Evolutionary conservation across 1,140 invertebrate species (phyloP), one percentile per base, ranked within the genome.

Genomic region (Drosophila bipectinata): DNA sequence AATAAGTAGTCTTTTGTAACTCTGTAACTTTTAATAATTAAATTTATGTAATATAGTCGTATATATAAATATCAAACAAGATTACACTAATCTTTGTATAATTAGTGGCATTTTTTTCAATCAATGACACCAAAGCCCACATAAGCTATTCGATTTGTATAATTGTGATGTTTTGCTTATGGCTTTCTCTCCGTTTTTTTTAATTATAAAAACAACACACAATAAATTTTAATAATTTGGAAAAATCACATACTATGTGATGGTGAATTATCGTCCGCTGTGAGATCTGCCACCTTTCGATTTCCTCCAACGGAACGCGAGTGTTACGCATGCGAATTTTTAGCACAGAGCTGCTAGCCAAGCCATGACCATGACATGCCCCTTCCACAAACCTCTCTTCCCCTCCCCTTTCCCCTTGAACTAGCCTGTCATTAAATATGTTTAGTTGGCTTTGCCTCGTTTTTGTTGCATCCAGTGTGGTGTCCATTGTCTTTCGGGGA

Each of bases 341-440:
- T 69, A 69, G 66, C 66, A 68, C 63, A 69, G 51, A 68, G 41
- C 30, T 48, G 66, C 62, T 34, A 48, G 64, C 28, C 41, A 57
- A 69, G 67, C 52, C 67, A 49, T 71, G 67, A 71, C 67, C 67
- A 71, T 71, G 67, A 71, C 67, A 69, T 68, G 49, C 63, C 53
- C 51, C 52, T 30, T 21, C 21, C 47, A 24, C 41, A 41, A 37
- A n/a, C 21, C 24, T 9, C 24, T 30, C 28, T 30, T 14, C 47
- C 45, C 55, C 12, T 26, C 24, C 14, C 34, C 52, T 12, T 45
- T 9, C 15, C 56, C 30, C 26, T 45, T 18, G 12, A 18, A 21
- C 15, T 57, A 24, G 44, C 47, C 71, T 75, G 72, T 75, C 72
- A 75, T 74, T 75, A 75, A 75, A 75, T 75, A 74, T 75, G 72